phyloP scores from a whole-genome alignment of 2,113 vertebrate species.

The Phylloscopus whistleri region DNA sequence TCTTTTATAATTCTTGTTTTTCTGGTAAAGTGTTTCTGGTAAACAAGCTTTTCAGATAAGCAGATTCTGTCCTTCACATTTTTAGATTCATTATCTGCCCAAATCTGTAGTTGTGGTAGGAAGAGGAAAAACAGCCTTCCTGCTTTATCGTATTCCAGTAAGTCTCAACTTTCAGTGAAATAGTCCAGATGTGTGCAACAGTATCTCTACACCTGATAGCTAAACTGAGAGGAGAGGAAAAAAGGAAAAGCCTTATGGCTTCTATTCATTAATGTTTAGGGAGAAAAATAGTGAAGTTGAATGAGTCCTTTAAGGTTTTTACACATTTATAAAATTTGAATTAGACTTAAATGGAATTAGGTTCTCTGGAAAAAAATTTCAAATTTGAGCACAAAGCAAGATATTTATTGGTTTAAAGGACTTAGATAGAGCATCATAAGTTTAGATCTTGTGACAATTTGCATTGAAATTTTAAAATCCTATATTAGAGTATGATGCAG shows the following conservation, averaged over 20 bases:
- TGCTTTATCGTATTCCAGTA: not conserved
- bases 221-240: not conserved
- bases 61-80: not conserved
- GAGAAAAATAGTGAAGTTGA: not conserved
- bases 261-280: not conserved
- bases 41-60: not conserved
- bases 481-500: not conserved
- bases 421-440: not conserved
- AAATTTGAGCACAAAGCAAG: not conserved
- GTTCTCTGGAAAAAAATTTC: not conserved
- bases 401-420: not conserved
- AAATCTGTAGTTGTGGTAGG: not conserved
- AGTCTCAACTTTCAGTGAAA: not conserved
- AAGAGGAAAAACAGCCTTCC: conserved; percentile 10
- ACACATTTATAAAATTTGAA: not conserved
- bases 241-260: not conserved
- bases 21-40: not conserved
- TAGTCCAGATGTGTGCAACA: not conserved
- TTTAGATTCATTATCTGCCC: not conserved
- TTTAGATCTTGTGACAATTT: not conserved
- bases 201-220: not conserved
- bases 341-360: not conserved
- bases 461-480: not conserved
- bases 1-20: not conserved
- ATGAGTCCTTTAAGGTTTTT: not conserved